These are phyloP conservation scores for Capreolus pygargus DNA, from an alignment of 2,113 vertebrate genomes.

Conservation along the genomic window DNA sequence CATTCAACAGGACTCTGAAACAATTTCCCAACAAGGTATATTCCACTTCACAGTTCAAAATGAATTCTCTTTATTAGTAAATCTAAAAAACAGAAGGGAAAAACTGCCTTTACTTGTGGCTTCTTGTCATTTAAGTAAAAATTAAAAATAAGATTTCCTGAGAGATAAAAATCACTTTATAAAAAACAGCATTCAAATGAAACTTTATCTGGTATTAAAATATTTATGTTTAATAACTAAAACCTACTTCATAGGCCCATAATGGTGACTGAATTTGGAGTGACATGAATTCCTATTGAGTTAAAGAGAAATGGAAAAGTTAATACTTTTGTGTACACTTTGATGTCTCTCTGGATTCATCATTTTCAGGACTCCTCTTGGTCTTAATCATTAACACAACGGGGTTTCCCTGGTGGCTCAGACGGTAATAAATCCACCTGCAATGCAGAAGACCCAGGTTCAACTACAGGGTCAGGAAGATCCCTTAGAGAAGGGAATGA, in stretches of 20 bases:
- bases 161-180: background rate
- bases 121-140: slow-evolving; percentile 6
- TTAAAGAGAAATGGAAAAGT: background rate
- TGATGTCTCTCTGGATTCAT: background rate
- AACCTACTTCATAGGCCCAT: background rate
- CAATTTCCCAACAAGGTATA: slow-evolving; percentile 69
- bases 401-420: background rate
- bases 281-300: background rate
- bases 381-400: background rate
- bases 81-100: background rate
- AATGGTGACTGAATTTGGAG: background rate
- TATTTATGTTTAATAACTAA: slow-evolving; percentile 7
- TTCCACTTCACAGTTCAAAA: slow-evolving; percentile 49
- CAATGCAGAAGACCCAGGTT: background rate
- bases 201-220: slow-evolving; percentile 7
- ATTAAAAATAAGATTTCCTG: background rate
- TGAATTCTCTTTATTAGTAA: slow-evolving; percentile 33
- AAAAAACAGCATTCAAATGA: background rate
- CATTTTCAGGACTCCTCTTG: background rate
- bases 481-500: background rate
- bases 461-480: background rate
- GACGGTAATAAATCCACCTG: background rate
- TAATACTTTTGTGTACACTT: background rate
- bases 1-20: slow-evolving; percentile 68
- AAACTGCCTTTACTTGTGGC: background rate